Evolutionary conservation across 2,797 vertebrate genomes (phyloP), one percentile per base, ranked within the genome.

Genomic region (Gymnoscopelus microlampas): DNA sequence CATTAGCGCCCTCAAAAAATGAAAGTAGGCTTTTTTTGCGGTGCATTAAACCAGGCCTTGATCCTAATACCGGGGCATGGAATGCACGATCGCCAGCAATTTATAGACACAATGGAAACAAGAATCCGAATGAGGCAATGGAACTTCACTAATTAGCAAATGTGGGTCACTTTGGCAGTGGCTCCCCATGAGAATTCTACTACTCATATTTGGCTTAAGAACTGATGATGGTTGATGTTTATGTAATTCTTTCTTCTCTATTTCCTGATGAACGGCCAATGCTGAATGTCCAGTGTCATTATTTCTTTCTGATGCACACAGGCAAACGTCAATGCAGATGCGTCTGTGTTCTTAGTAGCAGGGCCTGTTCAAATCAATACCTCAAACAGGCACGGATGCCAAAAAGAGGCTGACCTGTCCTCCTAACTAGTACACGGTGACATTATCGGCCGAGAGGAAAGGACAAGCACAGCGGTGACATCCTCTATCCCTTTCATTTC

Each of bases 401-500:
- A 44, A 44, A 61, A 50, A 53, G 49, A 29, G 60, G 56, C 48
- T 39, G 44, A 58, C 72, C 68, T 68, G 39, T 44, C 39, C 44
- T 35, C 50, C 14, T 48, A 58, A 60, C 69, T 84, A 51, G 1
- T 3, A 62, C 72, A 35, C 75, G 48, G 8, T 80, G 77, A 82
- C 75, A 72, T 68, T 69, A 74, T 60, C 80, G 79, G 70, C 74
- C 66, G 19, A 54, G 64, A 76, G 63, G 69, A 73, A 66, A 76
- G 63, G 69, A 73, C 68, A 68, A 67, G 71, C 29, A 56, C 35
- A 82, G 61, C 32, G 32, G 10, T 19, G 11, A 13, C 5, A 11
- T 23, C 71, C 71, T 76, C 73, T 61, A 44, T 79, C 62, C 49
- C 70, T 73, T 68, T 80, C 59, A 82, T 82, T 83, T 32, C 39